phyloP scores from a whole-genome alignment of 2,797 vertebrate genomes.

The Glyptemys insculpta region DNA sequence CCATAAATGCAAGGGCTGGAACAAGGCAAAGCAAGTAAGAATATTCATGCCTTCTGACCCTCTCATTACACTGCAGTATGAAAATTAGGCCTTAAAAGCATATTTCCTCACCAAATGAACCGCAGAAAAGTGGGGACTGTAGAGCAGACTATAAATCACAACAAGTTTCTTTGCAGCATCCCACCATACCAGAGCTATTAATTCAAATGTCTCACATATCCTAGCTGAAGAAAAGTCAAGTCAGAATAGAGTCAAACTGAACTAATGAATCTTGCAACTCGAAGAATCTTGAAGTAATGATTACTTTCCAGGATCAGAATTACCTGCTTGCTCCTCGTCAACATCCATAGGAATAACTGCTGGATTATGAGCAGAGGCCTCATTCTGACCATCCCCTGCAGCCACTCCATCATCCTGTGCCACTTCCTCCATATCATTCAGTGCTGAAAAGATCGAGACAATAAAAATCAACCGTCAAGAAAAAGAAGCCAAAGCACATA shows the following conservation, averaged over 20 bases:
- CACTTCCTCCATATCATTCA: conserved; percentile 90
- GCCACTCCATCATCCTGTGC: conserved; percentile 87
- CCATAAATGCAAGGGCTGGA: neutral
- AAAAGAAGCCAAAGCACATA: neutral
- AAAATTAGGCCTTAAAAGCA: neutral
- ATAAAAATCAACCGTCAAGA: conserved; percentile 23
- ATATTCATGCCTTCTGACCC: neutral
- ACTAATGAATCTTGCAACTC: neutral
- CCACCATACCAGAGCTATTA: neutral
- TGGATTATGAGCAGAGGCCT: conserved; percentile 78
- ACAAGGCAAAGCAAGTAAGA: neutral
- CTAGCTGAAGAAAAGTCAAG: neutral
- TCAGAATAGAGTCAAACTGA: neutral
- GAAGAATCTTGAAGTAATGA: neutral
- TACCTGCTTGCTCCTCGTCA: conserved; percentile 98
- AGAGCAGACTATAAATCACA: neutral
- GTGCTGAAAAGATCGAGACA: conserved; percentile 78
- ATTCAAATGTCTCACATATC: neutral
- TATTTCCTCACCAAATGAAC: neutral
- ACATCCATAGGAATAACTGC: conserved; percentile 80
- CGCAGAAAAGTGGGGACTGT: neutral
- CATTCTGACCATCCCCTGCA: conserved; percentile 78
- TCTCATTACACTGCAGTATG: neutral
- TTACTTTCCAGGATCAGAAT: conserved; percentile 12
- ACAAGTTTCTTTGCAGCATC: neutral